Base-by-base conservation (phyloP, 2,797 vertebrate genomes). In the Melanotaenia maccullochi region DNA sequence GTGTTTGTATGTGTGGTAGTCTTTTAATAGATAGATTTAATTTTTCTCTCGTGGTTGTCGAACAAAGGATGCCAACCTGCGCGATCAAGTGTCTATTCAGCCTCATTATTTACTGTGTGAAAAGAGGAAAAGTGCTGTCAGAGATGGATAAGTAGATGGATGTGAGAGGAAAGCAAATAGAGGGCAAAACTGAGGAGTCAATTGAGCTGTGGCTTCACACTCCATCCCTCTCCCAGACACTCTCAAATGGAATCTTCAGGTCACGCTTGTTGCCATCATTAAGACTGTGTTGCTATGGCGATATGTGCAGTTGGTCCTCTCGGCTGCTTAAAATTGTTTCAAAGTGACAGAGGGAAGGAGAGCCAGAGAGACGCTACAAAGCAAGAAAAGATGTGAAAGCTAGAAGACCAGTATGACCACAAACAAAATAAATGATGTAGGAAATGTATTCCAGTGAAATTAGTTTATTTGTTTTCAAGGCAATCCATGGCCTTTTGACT, bases 221-320 rank as follows among this genome's bases (percentile, higher is more conserved):
- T 78, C 81, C 65, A 66, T 79, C 84, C 87, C 84, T 87, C 88
- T 89, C 81, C 82, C 75, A 79, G 82, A 84, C 78, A 60, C 85
- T 86, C 85, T 89, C 83, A 65, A 85, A 91, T 72, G 76, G 78
- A 90, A 89, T 93, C 90, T 87, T 89, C 82, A 85, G 89, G 90
- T 89, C 90, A 89, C 61, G 87, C 92, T 89, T 88, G 90, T 92
- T 91, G 87, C 87, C 86, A 87, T 90, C 90, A 89, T 93, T 93
- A 93, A 86, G 87, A 89, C 85, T 78, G 85, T 62, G 90, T 92
- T 94, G 90, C 90, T 82, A 94, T 93, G 89, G 87, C 65, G 47
- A 92, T 80, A 73, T 71, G 81, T 81, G 84, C 85, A 88, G 85
- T 84, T 67, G 65, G 81, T 78, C 86, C 80, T 91, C 85, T 88